A percentile compares a stretch with the other conserved stretches of the same genome.
phyloP scores from a whole-genome alignment of 1,140 invertebrate genomes.

The Heliconius nattereri region DNA sequence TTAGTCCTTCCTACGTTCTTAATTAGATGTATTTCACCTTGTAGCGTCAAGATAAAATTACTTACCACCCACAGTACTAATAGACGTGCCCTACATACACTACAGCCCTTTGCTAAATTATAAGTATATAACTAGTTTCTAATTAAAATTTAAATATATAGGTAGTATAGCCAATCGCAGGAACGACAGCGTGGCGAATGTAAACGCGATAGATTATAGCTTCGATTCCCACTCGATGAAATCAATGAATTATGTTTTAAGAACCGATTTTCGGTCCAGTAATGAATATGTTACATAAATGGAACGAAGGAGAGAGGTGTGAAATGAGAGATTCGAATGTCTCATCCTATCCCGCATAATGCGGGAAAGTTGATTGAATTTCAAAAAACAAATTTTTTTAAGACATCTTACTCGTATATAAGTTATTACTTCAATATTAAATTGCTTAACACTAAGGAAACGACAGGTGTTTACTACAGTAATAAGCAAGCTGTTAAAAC shows the following conservation, averaged over 20 bases:
- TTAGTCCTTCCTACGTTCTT: conserved; percentile 1
- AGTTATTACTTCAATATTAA: neutral
- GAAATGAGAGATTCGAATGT: neutral
- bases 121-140: neutral
- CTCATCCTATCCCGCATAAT: neutral
- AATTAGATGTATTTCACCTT: conserved; percentile 11
- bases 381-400: neutral
- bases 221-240: too few relatives aligned
- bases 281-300: too few relatives aligned
- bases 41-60: conserved; percentile 12
- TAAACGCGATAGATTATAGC: too few relatives aligned
- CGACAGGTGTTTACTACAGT: neutral
- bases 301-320: too few relatives aligned
- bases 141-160: neutral
- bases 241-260: too few relatives aligned
- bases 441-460: neutral
- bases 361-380: neutral
- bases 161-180: neutral
- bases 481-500: neutral
- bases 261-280: too few relatives aligned
- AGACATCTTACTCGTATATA: neutral
- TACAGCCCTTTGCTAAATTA: neutral
- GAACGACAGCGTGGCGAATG: too few relatives aligned
- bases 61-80: conserved; percentile 2
- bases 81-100: conserved; percentile 8